phyloP scores from a whole-genome alignment of 2,797 vertebrate genomes.

The Myoxocephalus aenaeus region DNA sequence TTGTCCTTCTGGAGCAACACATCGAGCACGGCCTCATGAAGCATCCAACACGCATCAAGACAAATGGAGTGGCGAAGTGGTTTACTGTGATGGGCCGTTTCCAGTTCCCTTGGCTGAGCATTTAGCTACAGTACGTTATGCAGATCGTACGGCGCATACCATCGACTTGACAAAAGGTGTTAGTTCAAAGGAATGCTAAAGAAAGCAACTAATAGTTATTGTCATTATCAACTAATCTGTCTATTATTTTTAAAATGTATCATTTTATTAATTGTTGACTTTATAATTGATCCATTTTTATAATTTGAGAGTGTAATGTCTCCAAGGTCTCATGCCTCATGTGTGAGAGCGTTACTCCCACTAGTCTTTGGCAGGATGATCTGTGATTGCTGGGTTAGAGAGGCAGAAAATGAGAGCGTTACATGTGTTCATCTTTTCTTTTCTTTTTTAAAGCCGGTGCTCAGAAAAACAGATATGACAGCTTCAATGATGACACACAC shows the following conservation, averaged over 20 bases:
- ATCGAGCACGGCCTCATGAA: neutral
- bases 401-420: slow-evolving; percentile 20
- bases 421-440: slow-evolving; percentile 13
- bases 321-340: neutral
- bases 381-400: slow-evolving; percentile 6
- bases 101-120: neutral
- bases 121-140: neutral
- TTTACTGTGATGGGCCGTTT: neutral
- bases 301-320: no score
- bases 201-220: no score
- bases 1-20: neutral
- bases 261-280: no score
- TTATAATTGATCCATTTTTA: no score
- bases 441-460: neutral
- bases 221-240: no score
- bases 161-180: no score
- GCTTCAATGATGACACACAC: neutral
- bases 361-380: slow-evolving; percentile 13
- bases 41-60: neutral
- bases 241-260: no score
- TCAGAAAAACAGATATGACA: slow-evolving; percentile 8
- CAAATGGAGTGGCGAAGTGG: neutral
- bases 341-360: slow-evolving; percentile 19
- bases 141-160: no score
- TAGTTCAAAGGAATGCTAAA: no score